Percentiles rank a stretch among this genome's conserved stretches.
phyloP scores from a whole-genome alignment of 2,888 invertebrate genomes.

The Hybos culiciformis region DNA sequence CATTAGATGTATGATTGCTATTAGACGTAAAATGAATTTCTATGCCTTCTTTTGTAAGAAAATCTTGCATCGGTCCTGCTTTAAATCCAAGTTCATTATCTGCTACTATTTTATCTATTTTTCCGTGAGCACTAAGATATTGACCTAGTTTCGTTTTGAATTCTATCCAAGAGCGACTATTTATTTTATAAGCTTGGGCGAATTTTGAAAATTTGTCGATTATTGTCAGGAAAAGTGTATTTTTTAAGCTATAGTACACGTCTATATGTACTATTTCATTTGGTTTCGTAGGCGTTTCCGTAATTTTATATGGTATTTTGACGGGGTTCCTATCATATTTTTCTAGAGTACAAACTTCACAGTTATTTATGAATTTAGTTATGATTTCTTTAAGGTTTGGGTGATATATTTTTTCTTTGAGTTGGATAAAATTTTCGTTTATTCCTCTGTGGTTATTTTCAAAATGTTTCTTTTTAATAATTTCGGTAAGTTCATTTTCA shows the following conservation, averaged over 20 bases:
- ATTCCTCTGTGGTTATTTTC: slow-evolving; percentile 16
- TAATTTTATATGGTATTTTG: slow-evolving; percentile 3
- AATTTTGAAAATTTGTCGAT: slow-evolving; percentile 9
- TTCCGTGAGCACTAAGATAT: not conserved
- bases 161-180: slow-evolving; percentile 7
- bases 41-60: not conserved
- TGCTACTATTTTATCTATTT: not conserved
- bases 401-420: slow-evolving; percentile 12
- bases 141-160: slow-evolving; percentile 4
- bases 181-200: slow-evolving; percentile 6
- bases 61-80: not conserved
- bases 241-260: slow-evolving; percentile 7
- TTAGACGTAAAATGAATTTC: not conserved
- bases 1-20: not conserved
- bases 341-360: slow-evolving; percentile 11
- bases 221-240: slow-evolving; percentile 8
- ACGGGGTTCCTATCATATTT: slow-evolving; percentile 14
- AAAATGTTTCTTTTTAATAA: slow-evolving; percentile 13
- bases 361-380: slow-evolving; percentile 16
- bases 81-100: not conserved
- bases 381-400: slow-evolving; percentile 12
- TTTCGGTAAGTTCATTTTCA: slow-evolving; percentile 9
- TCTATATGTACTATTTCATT: slow-evolving; percentile 8
- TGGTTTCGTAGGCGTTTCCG: slow-evolving; percentile 3
- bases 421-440: slow-evolving; percentile 11